phyloP scores from a whole-genome alignment of 1,140 invertebrate genomes.

The Chironomus striatipennis region DNA sequence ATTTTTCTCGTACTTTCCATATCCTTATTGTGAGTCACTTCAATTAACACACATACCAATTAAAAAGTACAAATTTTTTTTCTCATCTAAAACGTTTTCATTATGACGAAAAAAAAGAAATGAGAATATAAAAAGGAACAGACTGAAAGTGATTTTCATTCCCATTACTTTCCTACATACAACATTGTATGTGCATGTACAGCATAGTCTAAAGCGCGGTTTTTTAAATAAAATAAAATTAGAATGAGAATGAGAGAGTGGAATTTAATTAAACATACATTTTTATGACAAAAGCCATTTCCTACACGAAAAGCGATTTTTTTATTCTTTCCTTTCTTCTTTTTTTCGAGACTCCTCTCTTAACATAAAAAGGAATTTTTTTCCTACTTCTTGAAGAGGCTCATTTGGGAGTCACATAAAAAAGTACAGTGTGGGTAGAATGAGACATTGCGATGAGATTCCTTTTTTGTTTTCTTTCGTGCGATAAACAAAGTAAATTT shows the following conservation, averaged over 20 bases:
- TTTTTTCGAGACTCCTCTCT: not conserved
- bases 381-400: not conserved
- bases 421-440: not conserved
- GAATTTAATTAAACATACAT: conserved; percentile 15
- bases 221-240: conserved; percentile 1
- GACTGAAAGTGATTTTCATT: no score
- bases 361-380: not conserved
- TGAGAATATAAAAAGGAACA: no score
- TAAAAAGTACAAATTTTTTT: no score
- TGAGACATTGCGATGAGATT: not conserved
- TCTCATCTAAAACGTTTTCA: no score
- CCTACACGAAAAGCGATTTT: conserved; percentile 7
- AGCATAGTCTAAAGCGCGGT: not conserved
- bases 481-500: no score
- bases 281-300: conserved; percentile 14
- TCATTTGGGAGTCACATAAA: not conserved
- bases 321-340: not conserved
- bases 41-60: no score
- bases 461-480: not conserved
- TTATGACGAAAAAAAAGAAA: no score
- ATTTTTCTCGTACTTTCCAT: no score
- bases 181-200: no score
- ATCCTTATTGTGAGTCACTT: no score
- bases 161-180: no score
- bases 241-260: not conserved